A percentile compares a stretch with the other conserved stretches of the same genome.
phyloP scores from a whole-genome alignment of 2,113 vertebrate genomes.

The Bos indicus region DNA sequence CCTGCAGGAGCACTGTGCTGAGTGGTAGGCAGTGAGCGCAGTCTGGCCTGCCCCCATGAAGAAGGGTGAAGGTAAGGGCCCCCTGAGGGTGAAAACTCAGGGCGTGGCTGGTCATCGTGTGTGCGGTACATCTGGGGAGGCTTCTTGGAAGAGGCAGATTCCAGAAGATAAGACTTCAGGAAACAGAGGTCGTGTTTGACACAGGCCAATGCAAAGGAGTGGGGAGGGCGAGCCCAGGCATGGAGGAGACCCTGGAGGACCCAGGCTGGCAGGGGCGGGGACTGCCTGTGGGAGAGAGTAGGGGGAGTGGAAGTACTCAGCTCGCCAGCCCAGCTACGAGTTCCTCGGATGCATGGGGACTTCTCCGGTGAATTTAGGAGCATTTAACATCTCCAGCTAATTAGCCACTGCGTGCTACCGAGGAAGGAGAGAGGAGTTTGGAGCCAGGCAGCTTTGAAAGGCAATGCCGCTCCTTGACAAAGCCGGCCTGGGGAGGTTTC shows the following conservation, averaged over 20 bases:
- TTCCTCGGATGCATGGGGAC: not conserved
- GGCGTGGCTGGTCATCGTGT: not conserved
- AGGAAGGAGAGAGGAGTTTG: constrained; percentile 36
- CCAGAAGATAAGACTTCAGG: not conserved
- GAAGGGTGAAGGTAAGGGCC: not conserved
- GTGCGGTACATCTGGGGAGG: not conserved
- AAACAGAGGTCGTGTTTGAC: not conserved
- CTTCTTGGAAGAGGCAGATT: not conserved
- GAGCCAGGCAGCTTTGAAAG: constrained; percentile 66
- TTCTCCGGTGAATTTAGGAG: constrained; percentile 74
- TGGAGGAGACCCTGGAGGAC: no score
- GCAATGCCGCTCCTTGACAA: constrained; percentile 67
- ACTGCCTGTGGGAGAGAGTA: fast-evolving
- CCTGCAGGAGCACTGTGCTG: not conserved
- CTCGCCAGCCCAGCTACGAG: not conserved
- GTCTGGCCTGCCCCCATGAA: no score
- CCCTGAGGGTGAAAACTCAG: not conserved
- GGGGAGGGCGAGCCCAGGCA: fast-evolving
- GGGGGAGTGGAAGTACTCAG: not conserved
- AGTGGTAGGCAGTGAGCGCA: not conserved
- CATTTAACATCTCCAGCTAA: constrained; percentile 77
- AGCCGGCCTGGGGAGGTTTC: constrained; percentile 69
- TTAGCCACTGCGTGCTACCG: constrained; percentile 72
- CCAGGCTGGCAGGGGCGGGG: not conserved
- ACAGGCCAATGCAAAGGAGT: not conserved